Conservation (phyloP, 2,797 vertebrate genomes). For the Periophthalmus magnuspinnatus region DNA sequence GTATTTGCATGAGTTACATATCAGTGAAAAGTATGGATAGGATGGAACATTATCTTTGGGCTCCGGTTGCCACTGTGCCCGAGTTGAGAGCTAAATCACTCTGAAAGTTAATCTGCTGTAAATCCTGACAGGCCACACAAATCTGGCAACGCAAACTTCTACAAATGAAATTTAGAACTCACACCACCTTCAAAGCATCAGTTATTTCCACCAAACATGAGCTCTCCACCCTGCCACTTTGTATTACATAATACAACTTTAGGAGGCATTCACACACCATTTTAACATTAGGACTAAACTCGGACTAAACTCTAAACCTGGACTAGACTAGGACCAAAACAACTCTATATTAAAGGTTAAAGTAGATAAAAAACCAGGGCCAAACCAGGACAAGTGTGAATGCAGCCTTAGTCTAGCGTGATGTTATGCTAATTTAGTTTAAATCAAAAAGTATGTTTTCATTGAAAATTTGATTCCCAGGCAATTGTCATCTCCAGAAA, state of each 20-base stretch:
- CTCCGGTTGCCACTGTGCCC: slow-evolving; percentile 34
- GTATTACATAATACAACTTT: background rate
- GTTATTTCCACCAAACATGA: slow-evolving; percentile 29
- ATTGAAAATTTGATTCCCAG: too few relatives aligned
- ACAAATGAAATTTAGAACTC: slow-evolving; percentile 62
- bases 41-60: slow-evolving; percentile 37
- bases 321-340: too few relatives aligned
- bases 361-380: too few relatives aligned
- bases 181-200: slow-evolving; percentile 41
- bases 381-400: too few relatives aligned
- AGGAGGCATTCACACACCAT: too few relatives aligned
- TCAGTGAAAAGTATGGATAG: slow-evolving; percentile 19
- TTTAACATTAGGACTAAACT: too few relatives aligned
- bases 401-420: too few relatives aligned
- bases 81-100: slow-evolving; percentile 65
- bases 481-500: too few relatives aligned
- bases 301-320: too few relatives aligned
- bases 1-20: background rate
- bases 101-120: slow-evolving; percentile 71
- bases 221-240: slow-evolving; percentile 3
- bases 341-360: too few relatives aligned
- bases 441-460: too few relatives aligned
- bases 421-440: too few relatives aligned
- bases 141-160: slow-evolving; percentile 60
- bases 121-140: slow-evolving; percentile 63